Evolutionary conservation across 2,113 vertebrate species (phyloP).

Genomic region (Salminus brasiliensis): DNA sequence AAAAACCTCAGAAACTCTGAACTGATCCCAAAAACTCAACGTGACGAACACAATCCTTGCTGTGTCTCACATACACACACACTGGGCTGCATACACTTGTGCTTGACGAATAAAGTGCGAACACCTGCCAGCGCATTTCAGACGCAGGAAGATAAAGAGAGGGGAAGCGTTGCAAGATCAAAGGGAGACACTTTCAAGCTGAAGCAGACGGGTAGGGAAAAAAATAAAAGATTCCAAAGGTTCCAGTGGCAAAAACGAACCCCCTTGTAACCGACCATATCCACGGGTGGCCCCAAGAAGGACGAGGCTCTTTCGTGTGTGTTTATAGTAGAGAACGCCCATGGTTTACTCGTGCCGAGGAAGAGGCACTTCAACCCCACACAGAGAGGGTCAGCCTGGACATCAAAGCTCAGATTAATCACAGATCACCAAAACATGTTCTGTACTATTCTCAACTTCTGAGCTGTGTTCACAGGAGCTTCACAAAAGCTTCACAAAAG

Average conservation of each 20-base stretch:
- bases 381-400: not conserved
- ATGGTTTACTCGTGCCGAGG: not conserved
- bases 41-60: not conserved
- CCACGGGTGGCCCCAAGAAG: slow-evolving; percentile 28
- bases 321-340: slow-evolving; percentile 20
- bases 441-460: not conserved
- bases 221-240: not conserved
- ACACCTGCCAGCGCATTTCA: too few species aligned
- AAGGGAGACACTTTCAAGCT: not conserved
- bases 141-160: not conserved
- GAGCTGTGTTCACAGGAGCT: not conserved
- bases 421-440: slow-evolving; percentile 10
- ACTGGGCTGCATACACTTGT: not conserved
- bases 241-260: not conserved
- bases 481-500: not conserved
- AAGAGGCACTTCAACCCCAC: slow-evolving; percentile 10
- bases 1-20: not conserved
- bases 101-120: too few species aligned
- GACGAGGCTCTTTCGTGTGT: slow-evolving; percentile 31
- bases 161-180: not conserved
- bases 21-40: not conserved
- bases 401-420: slow-evolving; percentile 33
- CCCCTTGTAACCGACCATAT: not conserved
- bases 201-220: not conserved
- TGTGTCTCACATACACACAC: not conserved